These are phyloP conservation scores for Drosophila infuscata DNA, from an alignment of 2,888 invertebrate genomes.

Conservation along the genomic window DNA sequence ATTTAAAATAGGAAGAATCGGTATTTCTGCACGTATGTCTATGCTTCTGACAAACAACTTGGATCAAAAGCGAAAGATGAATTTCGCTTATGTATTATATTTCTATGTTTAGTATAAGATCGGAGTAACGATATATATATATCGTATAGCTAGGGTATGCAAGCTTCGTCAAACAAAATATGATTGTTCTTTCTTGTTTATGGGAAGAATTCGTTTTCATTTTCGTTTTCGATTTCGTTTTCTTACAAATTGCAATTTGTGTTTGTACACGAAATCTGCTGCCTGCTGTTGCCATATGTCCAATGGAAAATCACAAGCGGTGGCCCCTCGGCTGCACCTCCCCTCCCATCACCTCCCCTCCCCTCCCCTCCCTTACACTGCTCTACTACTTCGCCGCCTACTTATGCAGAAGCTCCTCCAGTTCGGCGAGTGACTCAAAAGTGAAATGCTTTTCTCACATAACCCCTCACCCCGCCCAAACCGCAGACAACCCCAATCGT, in stretches of 20 bases:
- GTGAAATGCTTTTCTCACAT: conserved; percentile 32
- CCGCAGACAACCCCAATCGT: neutral
- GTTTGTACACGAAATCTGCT: conserved; percentile 56
- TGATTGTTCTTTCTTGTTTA: neutral
- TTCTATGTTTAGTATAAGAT: neutral
- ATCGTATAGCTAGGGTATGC: conserved; percentile 8
- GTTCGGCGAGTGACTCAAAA: conserved; percentile 45
- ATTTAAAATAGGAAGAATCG: neutral
- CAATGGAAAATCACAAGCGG: conserved; percentile 28
- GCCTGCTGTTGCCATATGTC: conserved; percentile 69
- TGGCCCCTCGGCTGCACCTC: neutral
- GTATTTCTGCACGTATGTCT: neutral
- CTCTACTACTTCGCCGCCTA: neutral
- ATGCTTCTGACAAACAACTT: neutral
- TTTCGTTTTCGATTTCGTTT: conserved; percentile 27
- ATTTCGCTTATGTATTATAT: neutral
- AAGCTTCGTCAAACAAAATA: neutral
- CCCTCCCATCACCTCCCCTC: no score
- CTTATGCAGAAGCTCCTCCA: neutral
- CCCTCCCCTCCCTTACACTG: no score
- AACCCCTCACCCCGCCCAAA: neutral
- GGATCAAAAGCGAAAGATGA: neutral
- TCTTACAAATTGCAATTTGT: conserved; percentile 66
- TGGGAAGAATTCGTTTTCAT: conserved; percentile 13
- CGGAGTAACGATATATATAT: neutral